Evolutionary conservation across 2,888 invertebrate genomes (phyloP).

Genomic region (Epirrhoe alternata): DNA sequence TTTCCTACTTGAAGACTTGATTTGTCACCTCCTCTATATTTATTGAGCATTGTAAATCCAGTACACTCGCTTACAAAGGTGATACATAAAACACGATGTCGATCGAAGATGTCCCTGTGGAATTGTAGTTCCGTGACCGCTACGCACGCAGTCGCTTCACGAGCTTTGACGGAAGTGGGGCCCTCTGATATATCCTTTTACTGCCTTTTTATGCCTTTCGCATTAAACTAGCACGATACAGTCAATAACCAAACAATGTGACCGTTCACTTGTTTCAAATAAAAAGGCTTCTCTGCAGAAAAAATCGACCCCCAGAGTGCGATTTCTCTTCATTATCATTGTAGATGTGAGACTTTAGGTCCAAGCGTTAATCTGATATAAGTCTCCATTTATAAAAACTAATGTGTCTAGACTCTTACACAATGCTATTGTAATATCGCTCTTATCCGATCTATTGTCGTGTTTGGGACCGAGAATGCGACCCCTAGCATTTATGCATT

Average conservation of each 20-base stretch:
- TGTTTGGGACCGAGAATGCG: slow-evolving; percentile 36
- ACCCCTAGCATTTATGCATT: slow-evolving; percentile 39
- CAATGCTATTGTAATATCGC: slow-evolving; percentile 36
- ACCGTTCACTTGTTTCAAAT: not conserved
- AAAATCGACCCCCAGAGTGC: slow-evolving; percentile 18
- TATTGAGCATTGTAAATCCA: slow-evolving; percentile 28
- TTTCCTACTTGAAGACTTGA: slow-evolving; percentile 14
- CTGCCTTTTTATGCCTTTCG: slow-evolving; percentile 55
- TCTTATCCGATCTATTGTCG: slow-evolving; percentile 39
- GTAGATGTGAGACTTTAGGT: slow-evolving; percentile 24
- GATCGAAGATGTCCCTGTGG: slow-evolving; percentile 44
- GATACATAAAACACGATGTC: slow-evolving; percentile 44
- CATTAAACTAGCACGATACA: slow-evolving; percentile 34
- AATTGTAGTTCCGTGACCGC: slow-evolving; percentile 60
- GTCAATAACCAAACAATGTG: slow-evolving; percentile 10
- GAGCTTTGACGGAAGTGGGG: slow-evolving; percentile 60
- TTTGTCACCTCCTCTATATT: slow-evolving; percentile 31
- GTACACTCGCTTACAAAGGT: slow-evolving; percentile 30
- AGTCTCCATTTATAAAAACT: slow-evolving; percentile 40
- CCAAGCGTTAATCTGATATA: slow-evolving; percentile 30
- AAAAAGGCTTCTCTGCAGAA: slow-evolving; percentile 6
- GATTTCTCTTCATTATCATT: slow-evolving; percentile 32
- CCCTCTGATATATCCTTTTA: slow-evolving; percentile 44
- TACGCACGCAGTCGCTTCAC: slow-evolving; percentile 63
- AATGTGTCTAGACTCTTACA: slow-evolving; percentile 38